Percentiles rank a stretch among this genome's conserved stretches.
Conservation (phyloP, 2,888 invertebrate species). For the Caenorhabditis japonica region DNA sequence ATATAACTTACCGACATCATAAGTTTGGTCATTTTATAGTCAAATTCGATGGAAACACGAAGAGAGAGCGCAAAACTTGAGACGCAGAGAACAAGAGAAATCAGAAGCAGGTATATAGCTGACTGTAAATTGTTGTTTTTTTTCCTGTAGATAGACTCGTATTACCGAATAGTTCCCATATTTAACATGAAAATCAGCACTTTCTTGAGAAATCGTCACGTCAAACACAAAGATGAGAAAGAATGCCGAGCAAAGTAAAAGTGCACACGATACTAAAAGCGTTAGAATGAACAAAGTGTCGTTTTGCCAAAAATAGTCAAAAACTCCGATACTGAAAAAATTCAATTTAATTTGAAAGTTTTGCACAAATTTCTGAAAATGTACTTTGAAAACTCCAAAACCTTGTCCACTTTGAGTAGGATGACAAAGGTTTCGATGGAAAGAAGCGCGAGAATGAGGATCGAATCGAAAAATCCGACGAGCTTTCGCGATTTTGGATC, state of each 20-base stretch:
- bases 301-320: slow-evolving; percentile 9
- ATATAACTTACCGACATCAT: slow-evolving; percentile 25
- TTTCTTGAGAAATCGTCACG: slow-evolving; percentile 31
- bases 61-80: slow-evolving; percentile 23
- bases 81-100: slow-evolving; percentile 24
- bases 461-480: slow-evolving; percentile 6
- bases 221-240: slow-evolving; percentile 19
- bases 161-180: slow-evolving; percentile 16
- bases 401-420: slow-evolving; percentile 21
- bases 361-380: neutral
- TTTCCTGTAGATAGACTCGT: neutral
- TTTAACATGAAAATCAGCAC: slow-evolving; percentile 15
- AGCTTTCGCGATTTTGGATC: slow-evolving; percentile 13
- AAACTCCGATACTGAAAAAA: slow-evolving; percentile 19
- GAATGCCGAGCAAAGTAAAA: slow-evolving; percentile 8
- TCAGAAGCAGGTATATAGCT: slow-evolving; percentile 10
- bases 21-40: slow-evolving; percentile 33
- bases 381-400: slow-evolving; percentile 17
- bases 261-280: neutral
- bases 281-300: slow-evolving; percentile 22
- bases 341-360: neutral
- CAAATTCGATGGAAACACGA: slow-evolving; percentile 23
- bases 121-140: slow-evolving; percentile 1
- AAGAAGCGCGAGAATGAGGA: slow-evolving; percentile 11
- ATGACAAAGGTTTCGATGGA: slow-evolving; percentile 9